These are phyloP conservation scores for Potamarius usumacintae DNA, from an alignment of 2,113 vertebrate genomes.

Conservation along the genomic window DNA sequence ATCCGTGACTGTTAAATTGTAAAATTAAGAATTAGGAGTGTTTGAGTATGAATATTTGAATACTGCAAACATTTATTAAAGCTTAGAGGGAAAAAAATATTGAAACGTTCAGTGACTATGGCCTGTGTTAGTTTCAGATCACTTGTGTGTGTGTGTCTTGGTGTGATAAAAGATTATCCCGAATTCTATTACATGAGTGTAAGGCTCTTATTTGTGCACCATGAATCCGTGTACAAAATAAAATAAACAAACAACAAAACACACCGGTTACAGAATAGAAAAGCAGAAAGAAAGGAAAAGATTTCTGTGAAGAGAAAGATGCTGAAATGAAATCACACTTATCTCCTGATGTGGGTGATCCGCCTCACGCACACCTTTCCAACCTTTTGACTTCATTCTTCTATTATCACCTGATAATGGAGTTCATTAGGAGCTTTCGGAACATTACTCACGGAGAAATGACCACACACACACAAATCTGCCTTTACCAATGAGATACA, in stretches of 20 bases:
- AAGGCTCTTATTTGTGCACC: slow-evolving; percentile 83
- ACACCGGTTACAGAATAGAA: slow-evolving; percentile 60
- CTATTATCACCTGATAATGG: slow-evolving; percentile 99
- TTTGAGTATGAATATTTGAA: slow-evolving; percentile 68
- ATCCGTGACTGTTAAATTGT: slow-evolving; percentile 75
- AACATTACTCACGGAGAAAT: slow-evolving; percentile 95
- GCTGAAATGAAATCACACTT: slow-evolving; percentile 19
- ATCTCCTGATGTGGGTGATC: neutral
- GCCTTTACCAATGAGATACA: neutral
- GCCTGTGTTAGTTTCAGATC: slow-evolving; percentile 85
- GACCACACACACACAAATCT: slow-evolving; percentile 65
- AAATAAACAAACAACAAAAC: no score
- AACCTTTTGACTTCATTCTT: slow-evolving; percentile 79
- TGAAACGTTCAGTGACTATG: slow-evolving; percentile 93
- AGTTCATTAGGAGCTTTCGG: slow-evolving; percentile 93
- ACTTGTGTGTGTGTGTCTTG: slow-evolving; percentile 84
- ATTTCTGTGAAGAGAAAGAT: neutral
- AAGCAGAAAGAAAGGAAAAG: neutral
- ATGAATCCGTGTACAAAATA: slow-evolving; percentile 66
- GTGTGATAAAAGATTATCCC: slow-evolving; percentile 91
- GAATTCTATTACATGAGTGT: slow-evolving; percentile 92
- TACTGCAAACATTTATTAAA: slow-evolving; percentile 89
- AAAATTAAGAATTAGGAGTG: slow-evolving; percentile 70
- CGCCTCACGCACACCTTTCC: slow-evolving; percentile 76
- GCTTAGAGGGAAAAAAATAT: slow-evolving; percentile 82